A percentile compares a stretch with the other conserved stretches of the same genome.
phyloP scores from a whole-genome alignment of 2,888 invertebrate genomes.

The Cheilosia scutellata region DNA sequence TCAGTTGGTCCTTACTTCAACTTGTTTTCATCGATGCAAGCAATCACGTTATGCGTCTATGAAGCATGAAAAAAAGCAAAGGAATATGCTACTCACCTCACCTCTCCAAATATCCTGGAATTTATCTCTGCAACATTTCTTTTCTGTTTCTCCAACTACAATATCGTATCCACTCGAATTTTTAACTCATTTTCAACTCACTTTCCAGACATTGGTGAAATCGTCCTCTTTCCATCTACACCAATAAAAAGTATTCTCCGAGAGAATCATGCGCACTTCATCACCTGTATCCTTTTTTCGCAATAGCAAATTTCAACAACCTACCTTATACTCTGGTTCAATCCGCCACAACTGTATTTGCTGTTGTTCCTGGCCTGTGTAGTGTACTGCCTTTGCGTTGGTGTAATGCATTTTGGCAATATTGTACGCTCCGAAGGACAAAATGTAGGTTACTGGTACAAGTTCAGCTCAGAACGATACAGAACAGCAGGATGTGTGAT shows the following conservation, averaged over 20 bases:
- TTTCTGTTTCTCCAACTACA: background rate
- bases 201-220: constrained; percentile 42
- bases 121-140: background rate
- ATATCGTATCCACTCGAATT: constrained; percentile 63
- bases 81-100: background rate
- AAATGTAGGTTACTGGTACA: constrained; percentile 74
- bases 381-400: constrained; percentile 11
- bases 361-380: background rate
- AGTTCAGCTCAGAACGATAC: constrained; percentile 66
- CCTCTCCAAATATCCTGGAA: background rate
- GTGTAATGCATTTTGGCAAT: constrained; percentile 66
- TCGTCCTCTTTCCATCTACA: background rate
- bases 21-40: too few relatives aligned
- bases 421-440: constrained; percentile 47
- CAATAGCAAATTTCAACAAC: constrained; percentile 26
- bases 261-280: constrained; percentile 41
- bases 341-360: constrained; percentile 4
- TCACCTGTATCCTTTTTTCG: background rate
- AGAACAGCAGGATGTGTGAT: constrained; percentile 66
- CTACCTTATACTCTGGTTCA: background rate
- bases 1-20: too few relatives aligned
- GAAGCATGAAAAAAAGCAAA: background rate
- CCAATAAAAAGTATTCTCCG: background rate
- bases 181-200: constrained; percentile 29
- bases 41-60: too few relatives aligned